Percentiles rank a stretch among this genome's conserved stretches.
phyloP scores from a whole-genome alignment of 1,140 invertebrate species.

The Helicorthomorpha holstii region DNA sequence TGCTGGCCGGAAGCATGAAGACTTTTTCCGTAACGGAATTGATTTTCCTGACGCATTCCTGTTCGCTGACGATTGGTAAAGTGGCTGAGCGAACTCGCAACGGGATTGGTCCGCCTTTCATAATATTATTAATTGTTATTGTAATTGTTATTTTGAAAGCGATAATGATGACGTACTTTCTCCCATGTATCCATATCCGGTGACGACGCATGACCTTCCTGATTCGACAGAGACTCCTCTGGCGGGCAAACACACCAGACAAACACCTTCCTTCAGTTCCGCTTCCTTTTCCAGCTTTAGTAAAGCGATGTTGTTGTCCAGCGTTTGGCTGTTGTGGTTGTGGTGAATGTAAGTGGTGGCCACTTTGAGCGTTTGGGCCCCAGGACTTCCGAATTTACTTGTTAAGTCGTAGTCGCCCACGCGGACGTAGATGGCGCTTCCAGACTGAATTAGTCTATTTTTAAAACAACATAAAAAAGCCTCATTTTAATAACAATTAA shows the following conservation, averaged over 20 bases:
- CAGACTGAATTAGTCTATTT: conserved; percentile 66
- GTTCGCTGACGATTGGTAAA: conserved; percentile 81
- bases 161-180: conserved; percentile 59
- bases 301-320: conserved; percentile 89
- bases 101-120: conserved; percentile 71
- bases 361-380: conserved; percentile 70
- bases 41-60: conserved; percentile 77
- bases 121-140: conserved; percentile 11
- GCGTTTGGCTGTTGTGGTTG: conserved; percentile 86
- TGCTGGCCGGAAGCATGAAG: conserved; percentile 76
- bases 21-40: conserved; percentile 87
- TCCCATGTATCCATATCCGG: conserved; percentile 85
- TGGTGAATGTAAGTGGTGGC: conserved; percentile 90
- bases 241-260: conserved; percentile 71
- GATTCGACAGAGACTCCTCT: conserved; percentile 65
- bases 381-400: conserved; percentile 54
- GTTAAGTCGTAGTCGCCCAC: conserved; percentile 86
- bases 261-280: conserved; percentile 65
- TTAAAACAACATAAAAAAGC: background rate
- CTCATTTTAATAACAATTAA: background rate
- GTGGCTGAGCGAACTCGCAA: conserved; percentile 70
- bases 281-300: conserved; percentile 79
- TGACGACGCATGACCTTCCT: conserved; percentile 76
- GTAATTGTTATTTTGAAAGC: background rate
- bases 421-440: conserved; percentile 75